These are phyloP conservation scores for Acromyrmex heyeri DNA, from an alignment of 1,140 invertebrate species.

Conservation along the genomic window DNA sequence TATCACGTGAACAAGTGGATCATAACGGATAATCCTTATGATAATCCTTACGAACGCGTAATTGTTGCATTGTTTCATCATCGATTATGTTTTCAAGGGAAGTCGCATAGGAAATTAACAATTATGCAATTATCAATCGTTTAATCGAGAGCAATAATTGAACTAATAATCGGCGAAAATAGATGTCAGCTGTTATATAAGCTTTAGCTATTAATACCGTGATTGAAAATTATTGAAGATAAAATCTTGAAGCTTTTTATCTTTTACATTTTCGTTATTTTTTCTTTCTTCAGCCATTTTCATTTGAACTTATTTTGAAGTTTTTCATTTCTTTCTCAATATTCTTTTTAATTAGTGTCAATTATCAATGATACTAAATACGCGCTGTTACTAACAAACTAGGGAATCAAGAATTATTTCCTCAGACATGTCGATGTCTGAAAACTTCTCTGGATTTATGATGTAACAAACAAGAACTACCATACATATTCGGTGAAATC, in stretches of 20 bases:
- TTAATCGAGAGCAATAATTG: slow-evolving; percentile 19
- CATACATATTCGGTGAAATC: slow-evolving; percentile 1
- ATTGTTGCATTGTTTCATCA: slow-evolving; percentile 11
- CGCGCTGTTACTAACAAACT: not conserved
- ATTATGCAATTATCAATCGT: too few relatives aligned
- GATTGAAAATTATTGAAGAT: not conserved
- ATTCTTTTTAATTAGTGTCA: not conserved
- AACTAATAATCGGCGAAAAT: not conserved
- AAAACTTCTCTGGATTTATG: not conserved
- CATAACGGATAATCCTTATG: slow-evolving; percentile 52
- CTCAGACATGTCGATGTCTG: not conserved
- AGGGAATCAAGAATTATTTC: not conserved
- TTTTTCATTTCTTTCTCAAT: not conserved
- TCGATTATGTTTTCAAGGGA: slow-evolving; percentile 12
- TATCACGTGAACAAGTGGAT: slow-evolving; percentile 33
- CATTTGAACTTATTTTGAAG: not conserved
- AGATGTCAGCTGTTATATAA: not conserved
- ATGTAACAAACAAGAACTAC: slow-evolving; percentile 17
- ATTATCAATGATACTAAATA: slow-evolving; percentile 15
- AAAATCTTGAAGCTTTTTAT: not conserved
- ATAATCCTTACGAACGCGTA: slow-evolving; percentile 28
- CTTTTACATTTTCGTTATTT: not conserved
- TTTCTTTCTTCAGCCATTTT: not conserved
- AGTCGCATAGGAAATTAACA: not conserved
- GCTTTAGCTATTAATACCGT: not conserved